Evolutionary conservation across 2,113 vertebrate genomes (phyloP).

Genomic region (Tetrao urogallus): DNA sequence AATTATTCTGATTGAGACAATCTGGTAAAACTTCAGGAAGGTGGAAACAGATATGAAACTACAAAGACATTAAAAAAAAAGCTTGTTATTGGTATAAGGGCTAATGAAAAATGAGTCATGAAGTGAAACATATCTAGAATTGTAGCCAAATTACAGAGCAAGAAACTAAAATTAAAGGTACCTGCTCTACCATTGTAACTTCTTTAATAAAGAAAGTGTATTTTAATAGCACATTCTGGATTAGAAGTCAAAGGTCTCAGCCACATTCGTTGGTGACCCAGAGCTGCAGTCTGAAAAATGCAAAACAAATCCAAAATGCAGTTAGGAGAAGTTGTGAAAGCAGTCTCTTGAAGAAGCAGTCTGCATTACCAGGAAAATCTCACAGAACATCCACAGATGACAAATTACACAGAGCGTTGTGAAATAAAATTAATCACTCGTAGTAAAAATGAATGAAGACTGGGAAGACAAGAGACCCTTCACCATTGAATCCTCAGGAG

Average conservation of each 20-base stretch:
- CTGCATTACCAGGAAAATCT: not conserved
- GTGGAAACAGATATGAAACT: not conserved
- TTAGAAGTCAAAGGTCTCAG: not conserved
- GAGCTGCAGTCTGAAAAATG: not conserved
- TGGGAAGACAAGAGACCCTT: not conserved
- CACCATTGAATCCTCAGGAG: not conserved
- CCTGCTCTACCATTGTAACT: not conserved
- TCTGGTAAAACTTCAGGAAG: not conserved
- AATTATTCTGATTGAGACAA: not conserved
- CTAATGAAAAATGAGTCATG: not conserved
- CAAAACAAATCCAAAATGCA: not conserved
- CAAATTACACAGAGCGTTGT: not conserved
- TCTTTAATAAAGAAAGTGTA: not conserved
- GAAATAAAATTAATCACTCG: not conserved
- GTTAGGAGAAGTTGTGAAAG: not conserved
- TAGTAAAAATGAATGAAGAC: constrained; percentile 5
- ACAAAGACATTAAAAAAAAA: not conserved
- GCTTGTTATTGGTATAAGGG: not conserved
- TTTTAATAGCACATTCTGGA: not conserved
- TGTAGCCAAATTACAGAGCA: not conserved
- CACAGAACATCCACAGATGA: not conserved
- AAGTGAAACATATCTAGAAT: not conserved
- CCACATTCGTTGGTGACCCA: not conserved
- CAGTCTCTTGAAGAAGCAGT: not conserved
- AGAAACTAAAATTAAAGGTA: not conserved